These are phyloP conservation scores for Bruchidius siliquastri DNA, from an alignment of 2,888 invertebrate genomes.

Conservation along the genomic window DNA sequence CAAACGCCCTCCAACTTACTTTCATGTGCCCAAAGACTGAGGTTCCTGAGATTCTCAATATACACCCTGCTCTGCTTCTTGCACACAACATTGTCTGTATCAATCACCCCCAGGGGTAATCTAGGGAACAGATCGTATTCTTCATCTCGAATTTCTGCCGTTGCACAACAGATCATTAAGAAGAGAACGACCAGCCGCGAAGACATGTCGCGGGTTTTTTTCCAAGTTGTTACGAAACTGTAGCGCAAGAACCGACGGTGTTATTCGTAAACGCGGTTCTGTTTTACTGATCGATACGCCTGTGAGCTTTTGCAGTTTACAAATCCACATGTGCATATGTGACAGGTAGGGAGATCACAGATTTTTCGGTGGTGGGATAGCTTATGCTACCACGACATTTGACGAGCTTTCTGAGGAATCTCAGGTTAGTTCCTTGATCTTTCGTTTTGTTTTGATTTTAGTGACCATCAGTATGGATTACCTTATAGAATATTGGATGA, in stretches of 20 bases:
- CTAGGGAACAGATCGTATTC: slow-evolving; percentile 30
- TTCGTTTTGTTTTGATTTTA: too few relatives aligned
- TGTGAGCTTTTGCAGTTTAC: neutral
- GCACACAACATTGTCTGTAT: slow-evolving; percentile 31
- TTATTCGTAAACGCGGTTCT: neutral
- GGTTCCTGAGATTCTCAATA: slow-evolving; percentile 47
- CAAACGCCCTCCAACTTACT: slow-evolving; percentile 41
- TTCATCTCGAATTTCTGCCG: slow-evolving; percentile 1
- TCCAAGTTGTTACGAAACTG: neutral
- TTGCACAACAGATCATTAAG: slow-evolving; percentile 8
- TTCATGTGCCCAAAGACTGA: slow-evolving; percentile 56
- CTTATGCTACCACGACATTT: neutral
- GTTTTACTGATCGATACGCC: neutral
- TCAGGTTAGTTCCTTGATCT: neutral
- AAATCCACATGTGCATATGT: neutral
- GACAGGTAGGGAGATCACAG: neutral
- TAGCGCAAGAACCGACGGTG: neutral
- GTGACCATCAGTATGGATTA: too few relatives aligned
- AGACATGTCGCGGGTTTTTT: neutral
- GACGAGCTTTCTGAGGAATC: neutral
- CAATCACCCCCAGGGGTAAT: slow-evolving; percentile 28
- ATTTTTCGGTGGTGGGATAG: neutral
- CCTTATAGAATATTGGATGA: too few relatives aligned
- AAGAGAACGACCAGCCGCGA: neutral
- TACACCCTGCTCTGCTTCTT: slow-evolving; percentile 33